Conservation (phyloP, 2,113 vertebrate genomes). For the Periophthalmodon schlosseri region DNA sequence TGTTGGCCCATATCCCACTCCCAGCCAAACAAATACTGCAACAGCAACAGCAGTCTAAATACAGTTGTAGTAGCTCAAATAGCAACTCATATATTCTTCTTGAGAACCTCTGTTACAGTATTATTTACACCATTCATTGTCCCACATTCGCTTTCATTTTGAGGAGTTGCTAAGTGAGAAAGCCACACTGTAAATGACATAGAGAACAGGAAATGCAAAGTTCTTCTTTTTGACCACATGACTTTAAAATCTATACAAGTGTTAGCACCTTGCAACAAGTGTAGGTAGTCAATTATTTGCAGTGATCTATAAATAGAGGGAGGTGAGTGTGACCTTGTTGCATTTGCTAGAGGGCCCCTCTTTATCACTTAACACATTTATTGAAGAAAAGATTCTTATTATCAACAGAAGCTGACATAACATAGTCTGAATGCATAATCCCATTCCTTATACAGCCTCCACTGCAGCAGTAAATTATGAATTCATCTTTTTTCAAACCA, state of each 20-base stretch:
- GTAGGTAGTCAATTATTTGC: not conserved
- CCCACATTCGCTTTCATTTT: not conserved
- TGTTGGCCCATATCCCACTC: not conserved
- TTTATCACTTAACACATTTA: slow-evolving; percentile 1
- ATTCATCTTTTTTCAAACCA: slow-evolving; percentile 22
- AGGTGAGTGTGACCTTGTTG: slow-evolving; percentile 21
- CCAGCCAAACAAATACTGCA: not conserved
- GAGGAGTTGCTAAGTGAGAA: not conserved
- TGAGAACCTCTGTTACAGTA: not conserved
- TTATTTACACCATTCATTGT: not conserved
- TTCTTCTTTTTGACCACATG: not conserved
- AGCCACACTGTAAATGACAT: not conserved
- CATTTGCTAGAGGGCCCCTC: slow-evolving; percentile 15
- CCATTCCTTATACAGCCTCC: slow-evolving; percentile 10
- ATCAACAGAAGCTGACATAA: slow-evolving; percentile 7
- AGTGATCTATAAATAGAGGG: slow-evolving; percentile 1
- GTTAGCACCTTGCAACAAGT: not conserved
- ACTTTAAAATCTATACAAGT: not conserved
- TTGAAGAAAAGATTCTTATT: slow-evolving; percentile 1
- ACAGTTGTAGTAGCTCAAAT: not conserved
- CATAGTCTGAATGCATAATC: not conserved
- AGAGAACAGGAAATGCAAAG: not conserved
- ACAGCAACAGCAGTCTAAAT: not conserved
- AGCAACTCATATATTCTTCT: not conserved
- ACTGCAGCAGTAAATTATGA: slow-evolving; percentile 18